Base-by-base conservation (phyloP, 2,797 vertebrate species). In the Lithobates sylvaticus region DNA sequence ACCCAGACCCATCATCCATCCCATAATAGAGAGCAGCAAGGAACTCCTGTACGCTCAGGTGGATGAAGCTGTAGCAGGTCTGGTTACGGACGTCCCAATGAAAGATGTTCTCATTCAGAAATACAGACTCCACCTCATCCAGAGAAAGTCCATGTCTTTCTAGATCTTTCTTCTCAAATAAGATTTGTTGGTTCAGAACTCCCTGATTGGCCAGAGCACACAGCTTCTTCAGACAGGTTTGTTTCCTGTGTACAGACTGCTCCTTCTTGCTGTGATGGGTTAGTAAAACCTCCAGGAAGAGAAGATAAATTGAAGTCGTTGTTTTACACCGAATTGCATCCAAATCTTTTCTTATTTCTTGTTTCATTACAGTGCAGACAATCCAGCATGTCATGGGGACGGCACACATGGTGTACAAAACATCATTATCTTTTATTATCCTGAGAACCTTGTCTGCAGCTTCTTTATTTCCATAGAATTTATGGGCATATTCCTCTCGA, bases 1-100 rank as follows among this genome's bases (percentile, higher is more conserved):
- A 6, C 1, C 76, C 27, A 21, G 2, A 58, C 10, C 42, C 50
- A 1, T 0, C 70, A 6, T 69, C 78, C 42, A 91, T 78, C 10
- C 88, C 3, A 68, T 89, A 92, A 18, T 79, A 90, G 83, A 92
- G 21, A 77, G 90, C 91, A 44, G 88, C 91, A 81, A 90, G 89
- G 75, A 89, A 89, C 61, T 92, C 90, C 79, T 91, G 91, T 44
- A 92, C 47, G 12, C 86, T 88, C 16, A 89, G 64, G 50, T 90
- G 81, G 34, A 79, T 44, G 47, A 91, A 91, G 18, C 75, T 47
- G 72, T 89, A 91, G 84, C 88, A 89, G 58, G 89, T 83, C 50
- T 89, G 76, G 87, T 78, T 73, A 1, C 88, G 78, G 7, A 21
- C 21, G 18, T 91, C 88, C 80, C 76, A 84, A 0, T 91, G 87